phyloP scores from a whole-genome alignment of 1,140 invertebrate genomes.

The Atta colombica region DNA sequence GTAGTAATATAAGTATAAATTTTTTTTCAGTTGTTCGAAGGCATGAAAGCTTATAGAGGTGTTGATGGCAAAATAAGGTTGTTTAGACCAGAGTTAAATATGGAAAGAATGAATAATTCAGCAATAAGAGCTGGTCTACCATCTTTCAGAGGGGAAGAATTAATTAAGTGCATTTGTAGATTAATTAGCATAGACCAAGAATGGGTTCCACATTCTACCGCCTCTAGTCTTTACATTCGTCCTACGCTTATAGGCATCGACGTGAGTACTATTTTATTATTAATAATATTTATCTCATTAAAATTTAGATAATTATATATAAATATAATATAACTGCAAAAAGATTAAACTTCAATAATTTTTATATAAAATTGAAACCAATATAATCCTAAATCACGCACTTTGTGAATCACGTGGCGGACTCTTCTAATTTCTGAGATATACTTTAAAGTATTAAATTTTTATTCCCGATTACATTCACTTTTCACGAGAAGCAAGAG shows the following conservation, averaged over 20 bases:
- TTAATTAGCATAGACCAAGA: conserved; percentile 97
- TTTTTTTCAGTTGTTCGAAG: conserved; percentile 96
- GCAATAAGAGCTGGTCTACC: conserved; percentile 95
- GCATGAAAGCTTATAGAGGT: conserved; percentile 99
- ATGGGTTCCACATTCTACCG: conserved; percentile 97
- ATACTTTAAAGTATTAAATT: too few species aligned
- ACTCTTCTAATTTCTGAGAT: too few species aligned
- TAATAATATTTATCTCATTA: conserved; percentile 20
- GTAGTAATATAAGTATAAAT: conserved; percentile 42
- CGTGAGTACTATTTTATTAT: conserved; percentile 88
- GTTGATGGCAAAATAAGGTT: conserved; percentile 96
- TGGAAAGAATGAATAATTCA: conserved; percentile 96
- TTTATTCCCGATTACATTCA: too few species aligned
- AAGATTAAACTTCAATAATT: too few species aligned
- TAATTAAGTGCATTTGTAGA: conserved; percentile 95
- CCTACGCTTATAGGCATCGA: conserved; percentile 99
- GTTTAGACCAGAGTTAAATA: conserved; percentile 98
- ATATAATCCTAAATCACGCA: too few species aligned
- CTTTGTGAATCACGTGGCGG: too few species aligned
- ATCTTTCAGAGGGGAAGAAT: conserved; percentile 95
- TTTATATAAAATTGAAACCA: too few species aligned
- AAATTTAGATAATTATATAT: neutral
- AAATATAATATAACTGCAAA: too few species aligned
- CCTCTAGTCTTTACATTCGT: conserved; percentile 97
- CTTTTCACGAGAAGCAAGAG: too few species aligned